These are phyloP conservation scores for Nephrotoma guestfalica DNA, from an alignment of 2,888 invertebrate species.

Conservation along the genomic window DNA sequence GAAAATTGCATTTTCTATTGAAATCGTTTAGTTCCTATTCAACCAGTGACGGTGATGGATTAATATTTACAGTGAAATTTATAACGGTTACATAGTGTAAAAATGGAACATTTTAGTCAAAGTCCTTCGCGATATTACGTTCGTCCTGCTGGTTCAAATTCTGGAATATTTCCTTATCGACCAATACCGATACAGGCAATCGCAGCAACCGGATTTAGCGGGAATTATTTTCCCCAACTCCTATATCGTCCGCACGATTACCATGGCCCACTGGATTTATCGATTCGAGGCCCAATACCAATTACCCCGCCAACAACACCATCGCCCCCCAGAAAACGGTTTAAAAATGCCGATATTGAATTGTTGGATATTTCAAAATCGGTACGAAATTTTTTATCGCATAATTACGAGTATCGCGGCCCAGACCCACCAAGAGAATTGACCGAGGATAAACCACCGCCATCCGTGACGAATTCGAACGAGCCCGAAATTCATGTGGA, in stretches of 20 bases:
- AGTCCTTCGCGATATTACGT: not conserved
- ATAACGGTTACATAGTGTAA: not conserved
- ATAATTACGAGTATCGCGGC: not conserved
- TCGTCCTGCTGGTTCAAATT: not conserved
- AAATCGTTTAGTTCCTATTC: not conserved
- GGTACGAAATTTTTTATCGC: not conserved
- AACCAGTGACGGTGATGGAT: not conserved
- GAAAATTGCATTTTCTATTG: not conserved
- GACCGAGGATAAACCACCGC: not conserved
- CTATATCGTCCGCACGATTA: not conserved
- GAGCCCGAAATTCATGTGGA: not conserved
- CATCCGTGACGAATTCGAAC: not conserved
- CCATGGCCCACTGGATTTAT: constrained; percentile 26
- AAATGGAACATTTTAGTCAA: not conserved
- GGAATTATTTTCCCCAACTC: not conserved
- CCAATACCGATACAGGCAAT: constrained; percentile 2
- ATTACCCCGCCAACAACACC: constrained; percentile 33
- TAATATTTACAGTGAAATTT: not conserved
- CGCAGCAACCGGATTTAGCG: not conserved
- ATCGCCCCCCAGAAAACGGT: constrained; percentile 29
- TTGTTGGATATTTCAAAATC: not conserved
- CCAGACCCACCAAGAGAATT: not conserved
- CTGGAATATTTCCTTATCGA: not conserved
- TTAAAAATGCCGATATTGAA: constrained; percentile 12
- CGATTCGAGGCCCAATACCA: constrained; percentile 25